Evolutionary conservation across 1,140 invertebrate species (phyloP), one percentile per base, ranked within the genome.

Genomic region (Calephelis nemesis): DNA sequence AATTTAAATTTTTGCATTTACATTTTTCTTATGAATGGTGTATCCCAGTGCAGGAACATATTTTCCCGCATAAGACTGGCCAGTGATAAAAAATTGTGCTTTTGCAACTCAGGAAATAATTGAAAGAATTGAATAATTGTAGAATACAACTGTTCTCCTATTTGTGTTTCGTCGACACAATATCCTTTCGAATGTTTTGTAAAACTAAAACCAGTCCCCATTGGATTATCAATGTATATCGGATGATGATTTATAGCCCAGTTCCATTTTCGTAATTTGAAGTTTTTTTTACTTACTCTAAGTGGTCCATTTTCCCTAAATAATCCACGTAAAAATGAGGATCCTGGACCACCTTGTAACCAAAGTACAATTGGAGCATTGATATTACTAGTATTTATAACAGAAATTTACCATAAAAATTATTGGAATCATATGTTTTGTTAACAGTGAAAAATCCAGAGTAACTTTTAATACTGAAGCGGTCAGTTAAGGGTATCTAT

Each of bases 61-160:
- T 82, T 96, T 96, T 5, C 97, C 97, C 11, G 94, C 97, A 88
- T 98, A 98, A 11, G 97, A 98, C 90, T 98, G 97, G 1, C 97
- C 97, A 2, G 95, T 95, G 0, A 98, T 94, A 90, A 94, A 97
- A 97, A 97, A 47, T 95, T 94, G 71, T 94, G 95, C 0, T 82
- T 72, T 72, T 93, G 93, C 7, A 95, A 80, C 74, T 96, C 93
- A 2, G 19, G 19, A 19, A 19, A 19, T 3, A 19, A 19, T 19
- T 19, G 19, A 19, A 19, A 19, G 19, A 19, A 19, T 19, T 19
- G 19, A 19, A 19, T 19, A 19, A 19, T 19, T 19, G 19, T 19
- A 19, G 19, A 19, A 19, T 19, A 19, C 19, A 19, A 19, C 19
- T 19, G 19, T 19, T 19, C 19, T 19, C 19, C 19, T 19, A 97